phyloP scores from a whole-genome alignment of 1,140 invertebrate genomes.

The Ericerus pela region DNA sequence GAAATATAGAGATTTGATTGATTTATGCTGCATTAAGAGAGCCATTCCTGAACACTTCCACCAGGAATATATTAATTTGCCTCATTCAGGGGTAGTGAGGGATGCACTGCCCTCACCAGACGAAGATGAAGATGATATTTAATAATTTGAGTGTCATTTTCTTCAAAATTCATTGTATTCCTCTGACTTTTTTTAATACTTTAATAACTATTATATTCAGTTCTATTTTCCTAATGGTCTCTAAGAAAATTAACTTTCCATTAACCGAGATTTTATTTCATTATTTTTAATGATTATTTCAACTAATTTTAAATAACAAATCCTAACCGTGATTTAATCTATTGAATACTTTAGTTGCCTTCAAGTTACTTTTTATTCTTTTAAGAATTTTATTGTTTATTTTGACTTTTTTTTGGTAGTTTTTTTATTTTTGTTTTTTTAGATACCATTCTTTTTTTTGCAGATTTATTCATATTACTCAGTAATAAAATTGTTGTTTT shows the following conservation, averaged over 20 bases:
- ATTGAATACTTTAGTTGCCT: no score
- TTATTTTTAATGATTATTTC: background rate
- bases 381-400: background rate
- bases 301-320: background rate
- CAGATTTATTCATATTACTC: background rate
- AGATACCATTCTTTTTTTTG: no score
- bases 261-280: background rate
- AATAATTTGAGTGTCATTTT: no score
- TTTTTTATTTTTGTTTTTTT: background rate
- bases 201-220: no score
- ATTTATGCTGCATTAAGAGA: background rate
- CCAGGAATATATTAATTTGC: conserved; percentile 2
- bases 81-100: background rate
- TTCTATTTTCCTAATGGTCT: no score
- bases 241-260: background rate
- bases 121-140: conserved; percentile 2
- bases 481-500: background rate
- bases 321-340: no score
- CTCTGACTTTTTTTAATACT: no score
- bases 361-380: no score
- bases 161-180: no score
- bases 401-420: background rate
- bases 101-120: conserved; percentile 2
- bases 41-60: background rate
- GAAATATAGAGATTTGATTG: background rate